These are phyloP conservation scores for Antheraea mylitta DNA, from an alignment of 1,140 invertebrate genomes.

Conservation along the genomic window DNA sequence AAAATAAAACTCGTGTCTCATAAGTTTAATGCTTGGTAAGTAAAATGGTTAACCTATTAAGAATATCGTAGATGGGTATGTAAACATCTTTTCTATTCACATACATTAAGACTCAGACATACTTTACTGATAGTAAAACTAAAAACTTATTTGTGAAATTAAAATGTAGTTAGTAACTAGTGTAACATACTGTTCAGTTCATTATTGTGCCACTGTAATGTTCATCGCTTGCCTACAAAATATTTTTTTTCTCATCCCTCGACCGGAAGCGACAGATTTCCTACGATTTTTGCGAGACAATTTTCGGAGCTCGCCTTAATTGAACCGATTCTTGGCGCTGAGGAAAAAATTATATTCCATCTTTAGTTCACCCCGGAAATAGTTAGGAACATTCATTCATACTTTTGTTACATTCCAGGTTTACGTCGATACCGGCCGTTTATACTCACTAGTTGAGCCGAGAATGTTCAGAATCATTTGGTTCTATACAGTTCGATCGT, in stretches of 20 bases:
- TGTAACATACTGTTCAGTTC: slow-evolving; percentile 2
- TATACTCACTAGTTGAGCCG: background rate
- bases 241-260: slow-evolving; percentile 7
- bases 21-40: no score
- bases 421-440: background rate
- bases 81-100: no score
- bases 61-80: no score
- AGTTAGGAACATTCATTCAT: background rate
- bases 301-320: slow-evolving; percentile 10
- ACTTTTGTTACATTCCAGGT: background rate
- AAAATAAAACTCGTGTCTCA: no score
- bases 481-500: background rate
- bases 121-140: no score
- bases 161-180: background rate
- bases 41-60: no score
- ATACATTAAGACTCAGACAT: no score
- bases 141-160: no score
- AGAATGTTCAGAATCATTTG: background rate
- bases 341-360: background rate
- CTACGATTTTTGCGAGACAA: slow-evolving; percentile 11
- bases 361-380: background rate
- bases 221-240: slow-evolving; percentile 8
- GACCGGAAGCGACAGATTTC: slow-evolving; percentile 10
- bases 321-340: background rate
- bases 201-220: background rate